These are phyloP conservation scores for Sceloporus undulatus DNA, from an alignment of 2,113 vertebrate genomes.

Conservation along the genomic window DNA sequence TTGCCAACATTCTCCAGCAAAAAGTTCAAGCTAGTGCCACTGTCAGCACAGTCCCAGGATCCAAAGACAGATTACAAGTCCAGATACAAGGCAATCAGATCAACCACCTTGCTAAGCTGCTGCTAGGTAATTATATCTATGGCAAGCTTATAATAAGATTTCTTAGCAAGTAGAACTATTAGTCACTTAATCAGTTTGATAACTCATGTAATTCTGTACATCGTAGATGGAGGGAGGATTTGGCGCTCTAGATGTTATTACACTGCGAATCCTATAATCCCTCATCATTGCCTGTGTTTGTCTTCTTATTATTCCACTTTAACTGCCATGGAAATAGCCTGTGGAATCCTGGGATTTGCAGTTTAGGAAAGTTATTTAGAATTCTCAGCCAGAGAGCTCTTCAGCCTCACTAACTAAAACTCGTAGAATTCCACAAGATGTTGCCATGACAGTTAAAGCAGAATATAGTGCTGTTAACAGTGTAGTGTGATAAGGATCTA, in stretches of 20 bases:
- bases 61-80: constrained; percentile 89
- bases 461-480: no score
- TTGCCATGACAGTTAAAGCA: no score
- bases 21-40: constrained; percentile 92
- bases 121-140: constrained; percentile 83
- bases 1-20: constrained; percentile 87
- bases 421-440: no score
- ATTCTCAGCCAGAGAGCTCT: no score
- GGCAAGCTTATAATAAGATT: background rate
- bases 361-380: no score
- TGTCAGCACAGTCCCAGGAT: constrained; percentile 81
- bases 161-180: background rate
- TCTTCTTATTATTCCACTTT: no score
- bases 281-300: background rate
- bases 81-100: constrained; percentile 98
- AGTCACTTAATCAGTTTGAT: background rate
- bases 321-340: no score
- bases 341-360: no score
- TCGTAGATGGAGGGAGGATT: background rate
- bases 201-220: background rate
- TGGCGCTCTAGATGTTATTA: background rate
- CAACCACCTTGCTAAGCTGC: constrained; percentile 86
- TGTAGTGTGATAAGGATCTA: background rate
- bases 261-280: background rate
- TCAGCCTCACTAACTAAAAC: no score